A percentile compares a stretch with the other conserved stretches of the same genome.
Evolutionary conservation across 2,797 vertebrate species (phyloP).

Genomic region (Gallirallus australis): DNA sequence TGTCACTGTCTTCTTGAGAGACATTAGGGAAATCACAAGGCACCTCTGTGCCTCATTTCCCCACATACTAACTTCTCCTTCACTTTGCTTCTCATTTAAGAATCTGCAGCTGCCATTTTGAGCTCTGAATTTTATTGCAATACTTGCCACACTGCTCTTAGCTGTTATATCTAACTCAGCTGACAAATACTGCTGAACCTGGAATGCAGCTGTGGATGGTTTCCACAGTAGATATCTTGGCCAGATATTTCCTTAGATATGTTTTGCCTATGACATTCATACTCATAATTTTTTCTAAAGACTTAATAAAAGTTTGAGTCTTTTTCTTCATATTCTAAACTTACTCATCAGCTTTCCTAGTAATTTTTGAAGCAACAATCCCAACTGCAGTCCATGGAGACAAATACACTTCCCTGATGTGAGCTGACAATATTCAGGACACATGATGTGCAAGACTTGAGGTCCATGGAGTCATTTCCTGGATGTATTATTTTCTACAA

Average conservation of each 20-base stretch:
- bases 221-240: neutral
- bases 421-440: neutral
- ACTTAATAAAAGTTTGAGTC: neutral
- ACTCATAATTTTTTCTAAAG: neutral
- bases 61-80: neutral
- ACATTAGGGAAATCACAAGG: neutral
- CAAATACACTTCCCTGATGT: neutral
- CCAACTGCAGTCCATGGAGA: neutral
- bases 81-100: neutral
- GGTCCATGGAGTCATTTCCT: neutral
- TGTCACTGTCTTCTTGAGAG: neutral
- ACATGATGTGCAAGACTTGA: neutral
- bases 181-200: neutral
- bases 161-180: neutral
- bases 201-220: neutral
- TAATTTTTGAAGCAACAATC: neutral
- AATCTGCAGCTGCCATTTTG: neutral
- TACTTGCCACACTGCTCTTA: neutral
- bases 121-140: neutral
- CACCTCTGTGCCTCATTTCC: neutral
- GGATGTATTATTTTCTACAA: neutral
- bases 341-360: neutral
- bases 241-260: neutral
- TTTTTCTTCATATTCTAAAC: neutral
- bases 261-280: neutral